A percentile compares a stretch with the other conserved stretches of the same genome.
Conservation (phyloP, 2,888 invertebrate species). For the Caenorhabditis sinica region DNA sequence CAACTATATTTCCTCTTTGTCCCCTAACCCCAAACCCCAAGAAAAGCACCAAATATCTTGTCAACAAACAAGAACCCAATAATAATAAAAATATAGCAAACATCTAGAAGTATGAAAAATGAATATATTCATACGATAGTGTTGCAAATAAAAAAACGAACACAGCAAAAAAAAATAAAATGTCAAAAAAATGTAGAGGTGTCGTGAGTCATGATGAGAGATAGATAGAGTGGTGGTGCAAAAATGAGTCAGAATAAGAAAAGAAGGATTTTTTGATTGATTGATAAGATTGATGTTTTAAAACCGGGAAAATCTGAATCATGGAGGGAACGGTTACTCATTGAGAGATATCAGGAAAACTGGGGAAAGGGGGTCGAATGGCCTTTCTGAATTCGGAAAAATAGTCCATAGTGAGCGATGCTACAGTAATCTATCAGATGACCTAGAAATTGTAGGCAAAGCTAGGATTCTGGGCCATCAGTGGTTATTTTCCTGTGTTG, state of each 20-base stretch:
- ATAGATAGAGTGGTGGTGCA: not conserved
- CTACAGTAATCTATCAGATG: no score
- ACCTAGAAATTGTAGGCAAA: no score
- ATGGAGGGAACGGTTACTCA: constrained; percentile 3
- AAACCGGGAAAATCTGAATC: constrained; percentile 9
- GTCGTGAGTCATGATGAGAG: constrained; percentile 18
- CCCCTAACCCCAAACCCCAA: not conserved
- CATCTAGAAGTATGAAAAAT: constrained; percentile 1
- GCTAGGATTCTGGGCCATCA: no score
- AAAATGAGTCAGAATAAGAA: constrained; percentile 18
- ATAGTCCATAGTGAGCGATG: no score
- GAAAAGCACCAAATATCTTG: not conserved
- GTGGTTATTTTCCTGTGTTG: no score
- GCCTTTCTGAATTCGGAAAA: no score
- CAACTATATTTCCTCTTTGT: constrained; percentile 4
- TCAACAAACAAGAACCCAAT: not conserved
- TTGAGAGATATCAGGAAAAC: not conserved
- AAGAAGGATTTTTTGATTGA: constrained; percentile 8
- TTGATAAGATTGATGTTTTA: constrained; percentile 26
- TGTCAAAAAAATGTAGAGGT: not conserved
- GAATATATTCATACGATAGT: constrained; percentile 21
- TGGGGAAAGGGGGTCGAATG: not conserved
- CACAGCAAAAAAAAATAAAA: not conserved
- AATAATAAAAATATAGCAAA: not conserved
- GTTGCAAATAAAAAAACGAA: not conserved